A percentile compares a stretch with the other conserved stretches of the same genome.
Conservation (phyloP, 2,113 vertebrate species). For the Hymenochirus boettgeri region DNA sequence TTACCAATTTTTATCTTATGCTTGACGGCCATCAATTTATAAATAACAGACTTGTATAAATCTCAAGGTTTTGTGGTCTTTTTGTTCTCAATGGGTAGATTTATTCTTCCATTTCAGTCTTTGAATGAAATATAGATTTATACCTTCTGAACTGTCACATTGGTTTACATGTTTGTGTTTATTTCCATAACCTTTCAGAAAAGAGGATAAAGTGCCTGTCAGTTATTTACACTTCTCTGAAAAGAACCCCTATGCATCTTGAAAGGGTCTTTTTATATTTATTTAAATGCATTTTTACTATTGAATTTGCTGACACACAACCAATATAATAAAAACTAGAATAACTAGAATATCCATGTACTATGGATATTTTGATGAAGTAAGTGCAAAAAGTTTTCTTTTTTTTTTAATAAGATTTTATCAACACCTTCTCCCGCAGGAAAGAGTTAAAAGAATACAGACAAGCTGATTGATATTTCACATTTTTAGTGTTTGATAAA, state of each 20-base stretch:
- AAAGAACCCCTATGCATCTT: background rate
- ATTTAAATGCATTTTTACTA: too few species aligned
- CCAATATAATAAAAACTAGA: too few species aligned
- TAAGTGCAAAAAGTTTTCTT: too few species aligned
- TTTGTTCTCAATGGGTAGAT: conserved; percentile 6
- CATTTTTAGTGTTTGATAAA: too few species aligned
- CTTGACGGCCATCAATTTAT: conserved; percentile 20
- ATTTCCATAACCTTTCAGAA: conserved; percentile 26
- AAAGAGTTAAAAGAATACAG: too few species aligned
- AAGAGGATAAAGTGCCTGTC: conserved; percentile 10
- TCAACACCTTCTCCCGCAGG: too few species aligned
- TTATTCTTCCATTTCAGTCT: conserved; percentile 14
- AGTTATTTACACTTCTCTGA: background rate
- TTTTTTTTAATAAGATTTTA: too few species aligned
- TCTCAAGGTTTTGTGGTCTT: conserved; percentile 13
- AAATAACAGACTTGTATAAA: conserved; percentile 34
- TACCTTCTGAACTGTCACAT: conserved; percentile 6
- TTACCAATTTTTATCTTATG: conserved; percentile 5
- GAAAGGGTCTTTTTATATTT: too few species aligned
- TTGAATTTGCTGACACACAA: too few species aligned
- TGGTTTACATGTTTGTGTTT: conserved; percentile 4
- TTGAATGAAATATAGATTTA: conserved; percentile 22
- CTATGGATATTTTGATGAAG: too few species aligned
- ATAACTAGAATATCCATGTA: too few species aligned
- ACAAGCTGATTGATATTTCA: too few species aligned